A percentile compares a stretch with the other conserved stretches of the same genome.
These are phyloP conservation scores for Tetragonisca angustula DNA, from an alignment of 2,888 invertebrate species.

Conservation along the genomic window DNA sequence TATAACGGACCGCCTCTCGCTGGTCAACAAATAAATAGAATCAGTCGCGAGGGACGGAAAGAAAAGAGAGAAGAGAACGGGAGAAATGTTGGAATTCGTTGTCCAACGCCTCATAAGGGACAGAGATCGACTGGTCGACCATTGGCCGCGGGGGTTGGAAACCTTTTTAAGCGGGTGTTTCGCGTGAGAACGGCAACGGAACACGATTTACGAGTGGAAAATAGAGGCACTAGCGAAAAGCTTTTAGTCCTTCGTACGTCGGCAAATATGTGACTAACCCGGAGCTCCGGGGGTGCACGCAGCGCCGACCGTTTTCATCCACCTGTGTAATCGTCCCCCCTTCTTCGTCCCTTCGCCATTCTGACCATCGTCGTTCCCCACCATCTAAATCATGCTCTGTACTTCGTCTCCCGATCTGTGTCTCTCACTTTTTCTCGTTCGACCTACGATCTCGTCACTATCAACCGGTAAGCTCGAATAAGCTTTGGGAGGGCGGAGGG, in stretches of 20 bases:
- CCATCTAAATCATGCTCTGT: constrained; percentile 33
- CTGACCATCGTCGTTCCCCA: neutral
- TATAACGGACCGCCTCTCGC: neutral
- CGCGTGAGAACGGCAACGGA: constrained; percentile 68
- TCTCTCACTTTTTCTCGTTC: neutral
- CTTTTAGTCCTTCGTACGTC: constrained; percentile 77
- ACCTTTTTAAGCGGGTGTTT: constrained; percentile 65
- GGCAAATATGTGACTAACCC: constrained; percentile 80
- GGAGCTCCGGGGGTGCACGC: constrained; percentile 67
- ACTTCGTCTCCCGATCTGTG: neutral
- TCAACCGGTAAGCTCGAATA: neutral
- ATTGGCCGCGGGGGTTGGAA: neutral
- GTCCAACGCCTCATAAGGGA: neutral
- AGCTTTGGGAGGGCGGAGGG: too few species aligned
- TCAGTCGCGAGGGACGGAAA: neutral
- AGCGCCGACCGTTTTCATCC: constrained; percentile 69
- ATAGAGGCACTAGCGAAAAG: constrained; percentile 76
- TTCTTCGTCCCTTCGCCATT: constrained; percentile 13
- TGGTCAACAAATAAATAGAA: neutral
- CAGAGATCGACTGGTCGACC: neutral
- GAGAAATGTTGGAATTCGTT: neutral
- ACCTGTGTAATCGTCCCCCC: constrained; percentile 73
- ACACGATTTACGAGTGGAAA: constrained; percentile 76
- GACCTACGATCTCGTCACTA: neutral
- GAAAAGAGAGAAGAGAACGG: too few species aligned